phyloP scores from a whole-genome alignment of 2,797 vertebrate species.

The Gouania willdenowi region DNA sequence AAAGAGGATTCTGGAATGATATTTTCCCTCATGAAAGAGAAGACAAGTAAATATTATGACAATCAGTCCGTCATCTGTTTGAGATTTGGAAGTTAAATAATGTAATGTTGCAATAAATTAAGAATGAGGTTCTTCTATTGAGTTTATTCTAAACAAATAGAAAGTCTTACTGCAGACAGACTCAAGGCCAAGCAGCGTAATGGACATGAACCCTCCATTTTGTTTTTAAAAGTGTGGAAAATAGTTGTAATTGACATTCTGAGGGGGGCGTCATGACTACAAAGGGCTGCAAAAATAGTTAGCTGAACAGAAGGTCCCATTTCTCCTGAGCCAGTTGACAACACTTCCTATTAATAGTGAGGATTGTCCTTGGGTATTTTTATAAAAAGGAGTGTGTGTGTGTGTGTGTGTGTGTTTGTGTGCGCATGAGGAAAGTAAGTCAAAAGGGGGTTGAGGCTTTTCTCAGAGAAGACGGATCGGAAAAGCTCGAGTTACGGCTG shows the following conservation, averaged over 20 bases:
- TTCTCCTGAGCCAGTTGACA: slow-evolving; percentile 71
- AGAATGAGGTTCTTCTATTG: too few relatives aligned
- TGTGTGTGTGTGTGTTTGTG: slow-evolving; percentile 30
- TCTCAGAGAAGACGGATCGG: slow-evolving; percentile 50
- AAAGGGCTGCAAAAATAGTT: slow-evolving; percentile 67
- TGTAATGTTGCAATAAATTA: background rate
- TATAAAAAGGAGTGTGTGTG: slow-evolving; percentile 64
- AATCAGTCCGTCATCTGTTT: slow-evolving; percentile 27
- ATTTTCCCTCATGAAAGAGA: too few relatives aligned
- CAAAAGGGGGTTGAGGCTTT: slow-evolving; percentile 55
- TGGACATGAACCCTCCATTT: background rate
- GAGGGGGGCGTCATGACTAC: slow-evolving; percentile 50
- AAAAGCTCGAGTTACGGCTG: slow-evolving; percentile 44
- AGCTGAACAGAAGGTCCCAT: slow-evolving; percentile 64
- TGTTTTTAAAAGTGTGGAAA: slow-evolving; percentile 15
- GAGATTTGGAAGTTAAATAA: background rate
- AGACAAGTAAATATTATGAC: slow-evolving; percentile 56
- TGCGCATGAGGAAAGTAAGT: slow-evolving; percentile 31
- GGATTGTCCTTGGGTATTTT: slow-evolving; percentile 78
- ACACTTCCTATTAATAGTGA: slow-evolving; percentile 73
- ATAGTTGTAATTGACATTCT: slow-evolving; percentile 37
- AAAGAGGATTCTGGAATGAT: too few relatives aligned
- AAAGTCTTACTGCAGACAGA: too few relatives aligned
- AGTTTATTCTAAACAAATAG: background rate
- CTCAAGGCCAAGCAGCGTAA: too few relatives aligned